Conservation (phyloP, 2,888 invertebrate genomes). For the Patella pellucida region DNA sequence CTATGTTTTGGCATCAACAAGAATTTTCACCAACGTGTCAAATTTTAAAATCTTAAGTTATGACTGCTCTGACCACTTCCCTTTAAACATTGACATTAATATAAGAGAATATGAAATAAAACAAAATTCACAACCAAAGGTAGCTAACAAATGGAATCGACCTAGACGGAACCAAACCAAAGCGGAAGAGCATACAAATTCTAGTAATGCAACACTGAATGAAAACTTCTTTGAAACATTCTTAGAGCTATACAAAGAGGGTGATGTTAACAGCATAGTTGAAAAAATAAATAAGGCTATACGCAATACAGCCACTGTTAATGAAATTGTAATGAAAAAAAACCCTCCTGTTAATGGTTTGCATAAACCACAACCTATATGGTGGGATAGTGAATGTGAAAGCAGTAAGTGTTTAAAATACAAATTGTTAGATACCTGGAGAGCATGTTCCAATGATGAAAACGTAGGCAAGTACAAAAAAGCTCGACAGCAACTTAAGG, state of each 20-base stretch:
- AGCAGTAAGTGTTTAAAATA: neutral
- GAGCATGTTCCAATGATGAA: neutral
- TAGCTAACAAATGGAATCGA: neutral
- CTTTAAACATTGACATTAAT: neutral
- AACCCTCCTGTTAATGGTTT: too few relatives aligned
- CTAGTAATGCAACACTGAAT: too few relatives aligned
- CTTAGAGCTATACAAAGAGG: too few relatives aligned
- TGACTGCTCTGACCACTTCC: neutral
- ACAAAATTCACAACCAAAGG: neutral
- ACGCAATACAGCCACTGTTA: too few relatives aligned
- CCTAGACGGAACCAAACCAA: neutral
- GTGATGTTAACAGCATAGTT: too few relatives aligned
- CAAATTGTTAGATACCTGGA: neutral
- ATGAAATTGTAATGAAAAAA: too few relatives aligned
- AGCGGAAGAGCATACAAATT: neutral
- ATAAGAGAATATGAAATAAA: neutral
- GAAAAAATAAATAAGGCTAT: too few relatives aligned
- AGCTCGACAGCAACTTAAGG: neutral
- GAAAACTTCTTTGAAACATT: too few relatives aligned
- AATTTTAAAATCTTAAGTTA: neutral
- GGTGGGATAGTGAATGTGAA: neutral
- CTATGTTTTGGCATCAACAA: too few relatives aligned
- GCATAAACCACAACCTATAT: neutral
- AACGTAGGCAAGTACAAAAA: neutral
- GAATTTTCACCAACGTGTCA: too few relatives aligned